Base-by-base conservation (phyloP, 2,113 vertebrate genomes). In the Cairina moschata region DNA sequence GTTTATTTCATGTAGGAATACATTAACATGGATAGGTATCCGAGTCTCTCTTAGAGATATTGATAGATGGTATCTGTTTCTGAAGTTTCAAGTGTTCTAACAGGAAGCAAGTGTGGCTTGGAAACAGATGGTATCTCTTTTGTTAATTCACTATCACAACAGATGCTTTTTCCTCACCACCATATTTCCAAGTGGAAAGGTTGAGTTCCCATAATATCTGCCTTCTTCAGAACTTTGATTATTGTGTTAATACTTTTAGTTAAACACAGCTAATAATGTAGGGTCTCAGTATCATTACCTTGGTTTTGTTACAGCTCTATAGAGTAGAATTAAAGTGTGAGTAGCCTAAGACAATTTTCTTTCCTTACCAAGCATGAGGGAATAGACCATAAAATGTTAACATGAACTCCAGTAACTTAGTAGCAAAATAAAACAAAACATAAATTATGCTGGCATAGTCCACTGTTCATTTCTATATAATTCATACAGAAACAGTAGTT, bases 341-440 rank as follows among this genome's bases (percentile, higher is more conserved):
- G 26, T 32, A 76, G 9, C 4, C 8, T 28, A 75, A 71, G 22
- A 79, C 1, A 40, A 11, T 38, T 91, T 91, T 76, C 17, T 81
- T 78, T 82, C 26, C 28, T 72, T 55, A 73, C 15, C 5, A 89
- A 40, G n/a, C 25, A 60, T 42, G 11, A 81, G 5, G 34, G 65
- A 80, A 89, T 82, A 26, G 18, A 25, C 25, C 10, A 86, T 83
- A 63, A 93, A 90, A 81, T 90, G 93, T 54, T 91, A 69, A 85
- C 1, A 26, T 36, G 16, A 86, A 56, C 81, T 95, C 85, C 67
- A 58, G 58, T 73, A 87, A 71, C 38, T 73, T 31, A 85, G 4
- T 48, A 65, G 50, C 67, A 67, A 67, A 55, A 75, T 5, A 22
- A 29, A 55, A 36, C 8, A 28, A 63, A 34, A 28, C 5, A 36